These are phyloP conservation scores for Lysandra bellargus DNA, from an alignment of 2,888 invertebrate species.

Conservation along the genomic window DNA sequence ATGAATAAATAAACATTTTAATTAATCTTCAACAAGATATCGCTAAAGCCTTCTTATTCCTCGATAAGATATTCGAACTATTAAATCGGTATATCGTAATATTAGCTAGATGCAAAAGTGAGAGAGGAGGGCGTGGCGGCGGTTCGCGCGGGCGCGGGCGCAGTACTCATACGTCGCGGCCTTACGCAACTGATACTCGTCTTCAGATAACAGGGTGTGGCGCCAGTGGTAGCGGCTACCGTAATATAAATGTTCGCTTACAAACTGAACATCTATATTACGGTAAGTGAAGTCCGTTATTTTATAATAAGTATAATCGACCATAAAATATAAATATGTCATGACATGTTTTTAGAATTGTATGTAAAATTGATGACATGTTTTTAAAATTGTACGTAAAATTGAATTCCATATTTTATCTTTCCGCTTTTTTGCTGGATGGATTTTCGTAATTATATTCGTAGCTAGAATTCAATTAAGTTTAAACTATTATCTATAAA, in stretches of 20 bases:
- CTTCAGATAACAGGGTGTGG: constrained; percentile 42
- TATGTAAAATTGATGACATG: no score
- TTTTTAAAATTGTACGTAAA: no score
- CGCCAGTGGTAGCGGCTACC: constrained; percentile 36
- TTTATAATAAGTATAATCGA: no score
- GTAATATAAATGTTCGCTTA: not conserved
- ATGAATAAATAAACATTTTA: not conserved
- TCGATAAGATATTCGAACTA: not conserved
- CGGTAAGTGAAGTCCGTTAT: no score
- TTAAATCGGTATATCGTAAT: not conserved
- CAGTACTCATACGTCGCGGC: not conserved
- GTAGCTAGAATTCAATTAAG: not conserved
- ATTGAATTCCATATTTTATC: no score
- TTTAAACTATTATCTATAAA: not conserved
- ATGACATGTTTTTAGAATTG: no score
- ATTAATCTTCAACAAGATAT: not conserved
- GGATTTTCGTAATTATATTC: not conserved
- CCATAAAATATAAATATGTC: no score
- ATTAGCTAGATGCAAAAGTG: constrained; percentile 21
- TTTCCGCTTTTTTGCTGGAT: not conserved
- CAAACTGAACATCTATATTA: no score
- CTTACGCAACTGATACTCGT: constrained; percentile 45
- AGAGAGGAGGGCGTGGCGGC: not conserved
- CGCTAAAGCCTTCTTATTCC: not conserved
- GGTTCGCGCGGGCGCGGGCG: constrained; percentile 43